These are phyloP conservation scores for Nephrotoma appendiculata DNA, from an alignment of 2,888 invertebrate genomes.

Conservation along the genomic window DNA sequence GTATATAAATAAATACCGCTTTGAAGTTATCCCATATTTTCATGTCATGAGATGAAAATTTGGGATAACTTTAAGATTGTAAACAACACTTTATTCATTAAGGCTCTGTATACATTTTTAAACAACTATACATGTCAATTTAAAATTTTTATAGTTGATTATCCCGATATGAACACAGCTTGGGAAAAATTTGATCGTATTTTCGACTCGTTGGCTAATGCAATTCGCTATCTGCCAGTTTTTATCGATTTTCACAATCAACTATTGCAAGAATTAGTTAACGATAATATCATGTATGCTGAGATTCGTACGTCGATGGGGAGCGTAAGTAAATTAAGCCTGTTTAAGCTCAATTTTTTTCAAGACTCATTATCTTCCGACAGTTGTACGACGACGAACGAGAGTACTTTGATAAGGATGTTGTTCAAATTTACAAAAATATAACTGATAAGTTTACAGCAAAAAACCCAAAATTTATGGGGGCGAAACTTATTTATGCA, in stretches of 20 bases:
- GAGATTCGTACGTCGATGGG: conserved; percentile 36
- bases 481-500: conserved; percentile 40
- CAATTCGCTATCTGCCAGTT: conserved; percentile 38
- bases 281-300: conserved; percentile 46
- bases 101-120: background rate
- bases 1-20: conserved; percentile 17
- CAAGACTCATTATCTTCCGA: background rate
- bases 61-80: no score
- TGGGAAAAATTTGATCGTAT: conserved; percentile 39
- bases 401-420: conserved; percentile 31
- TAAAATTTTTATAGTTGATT: conserved; percentile 20
- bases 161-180: conserved; percentile 21
- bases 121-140: background rate
- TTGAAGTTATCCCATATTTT: background rate
- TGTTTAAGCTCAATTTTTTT: background rate
- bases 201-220: conserved; percentile 33
- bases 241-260: conserved; percentile 40
- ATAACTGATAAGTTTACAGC: conserved; percentile 35
- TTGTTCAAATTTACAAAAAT: conserved; percentile 27
- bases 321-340: background rate
- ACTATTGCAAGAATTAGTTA: conserved; percentile 38
- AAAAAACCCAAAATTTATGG: conserved; percentile 41
- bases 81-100: no score
- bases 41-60: no score
- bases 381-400: conserved; percentile 39